These are phyloP conservation scores for Drosophila sp. DNA, from an alignment of 1,140 invertebrate genomes.

Conservation along the genomic window DNA sequence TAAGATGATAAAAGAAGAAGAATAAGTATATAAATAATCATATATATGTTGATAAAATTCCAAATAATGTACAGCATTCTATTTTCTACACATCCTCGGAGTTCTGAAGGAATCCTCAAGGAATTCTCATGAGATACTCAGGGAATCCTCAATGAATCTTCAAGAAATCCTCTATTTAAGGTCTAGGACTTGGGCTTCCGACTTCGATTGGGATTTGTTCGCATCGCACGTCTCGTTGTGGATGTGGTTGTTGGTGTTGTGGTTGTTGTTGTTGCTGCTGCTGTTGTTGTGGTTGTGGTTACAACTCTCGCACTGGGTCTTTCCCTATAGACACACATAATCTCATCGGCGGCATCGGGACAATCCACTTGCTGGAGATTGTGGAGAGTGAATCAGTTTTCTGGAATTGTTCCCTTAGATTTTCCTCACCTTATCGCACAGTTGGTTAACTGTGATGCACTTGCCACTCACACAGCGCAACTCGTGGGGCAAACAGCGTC, in stretches of 20 bases:
- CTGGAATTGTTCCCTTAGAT: neutral
- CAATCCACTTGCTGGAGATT: constrained; percentile 85
- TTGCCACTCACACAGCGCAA: constrained; percentile 87
- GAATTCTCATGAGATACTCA: no score
- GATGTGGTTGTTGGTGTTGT: constrained; percentile 22
- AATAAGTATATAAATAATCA: constrained; percentile 59
- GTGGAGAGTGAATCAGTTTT: neutral
- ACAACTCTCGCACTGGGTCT: constrained; percentile 41
- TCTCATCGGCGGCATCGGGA: constrained; percentile 87
- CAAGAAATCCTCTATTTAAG: no score
- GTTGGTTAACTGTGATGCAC: constrained; percentile 87
- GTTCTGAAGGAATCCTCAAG: neutral
- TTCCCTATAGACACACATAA: constrained; percentile 86
- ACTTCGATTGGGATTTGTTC: constrained; percentile 71
- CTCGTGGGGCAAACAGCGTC: constrained; percentile 86
- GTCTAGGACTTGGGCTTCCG: constrained; percentile 73
- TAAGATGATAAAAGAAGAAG: constrained; percentile 38
- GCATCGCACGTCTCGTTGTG: constrained; percentile 58
- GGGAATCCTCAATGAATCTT: no score
- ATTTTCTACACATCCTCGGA: neutral
- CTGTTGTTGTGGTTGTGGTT: constrained; percentile 26
- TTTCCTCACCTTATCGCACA: constrained; percentile 86
- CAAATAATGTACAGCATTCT: constrained; percentile 40
- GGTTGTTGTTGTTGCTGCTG: constrained; percentile 25
- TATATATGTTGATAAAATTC: constrained; percentile 28